Conservation (phyloP, 2,797 vertebrate genomes). For the Cebuella pygmaea region DNA sequence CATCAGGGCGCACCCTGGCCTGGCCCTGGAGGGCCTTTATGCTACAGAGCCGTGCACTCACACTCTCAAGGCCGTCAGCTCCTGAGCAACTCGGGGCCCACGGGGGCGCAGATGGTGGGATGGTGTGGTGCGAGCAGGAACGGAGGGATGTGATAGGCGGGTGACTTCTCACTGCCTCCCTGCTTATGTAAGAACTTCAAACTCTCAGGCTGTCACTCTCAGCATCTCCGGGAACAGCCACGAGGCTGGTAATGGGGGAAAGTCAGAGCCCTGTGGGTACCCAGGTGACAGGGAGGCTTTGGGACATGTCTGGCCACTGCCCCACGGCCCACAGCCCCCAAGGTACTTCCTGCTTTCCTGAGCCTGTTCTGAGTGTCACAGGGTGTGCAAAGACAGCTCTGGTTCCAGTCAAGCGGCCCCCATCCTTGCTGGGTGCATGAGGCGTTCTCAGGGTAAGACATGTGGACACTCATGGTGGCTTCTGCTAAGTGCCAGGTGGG, state of each 20-base stretch:
- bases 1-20: accelerated
- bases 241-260: background rate
- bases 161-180: background rate
- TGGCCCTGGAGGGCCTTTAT: background rate
- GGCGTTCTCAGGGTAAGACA: background rate
- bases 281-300: background rate
- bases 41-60: background rate
- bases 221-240: background rate
- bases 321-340: accelerated
- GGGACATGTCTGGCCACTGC: accelerated
- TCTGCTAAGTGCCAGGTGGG: background rate
- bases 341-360: background rate
- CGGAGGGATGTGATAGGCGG: accelerated
- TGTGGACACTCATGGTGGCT: too few species aligned
- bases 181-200: background rate
- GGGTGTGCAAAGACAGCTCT: background rate
- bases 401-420: background rate
- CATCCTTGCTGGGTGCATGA: background rate
- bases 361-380: background rate
- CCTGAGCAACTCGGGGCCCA: background rate
- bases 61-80: accelerated
- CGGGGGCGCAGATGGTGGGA: background rate
- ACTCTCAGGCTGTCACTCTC: background rate
- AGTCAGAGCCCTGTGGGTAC: background rate
- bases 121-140: accelerated